Evolutionary conservation across 2,888 invertebrate species (phyloP).

Genomic region (Cistogaster globosa): DNA sequence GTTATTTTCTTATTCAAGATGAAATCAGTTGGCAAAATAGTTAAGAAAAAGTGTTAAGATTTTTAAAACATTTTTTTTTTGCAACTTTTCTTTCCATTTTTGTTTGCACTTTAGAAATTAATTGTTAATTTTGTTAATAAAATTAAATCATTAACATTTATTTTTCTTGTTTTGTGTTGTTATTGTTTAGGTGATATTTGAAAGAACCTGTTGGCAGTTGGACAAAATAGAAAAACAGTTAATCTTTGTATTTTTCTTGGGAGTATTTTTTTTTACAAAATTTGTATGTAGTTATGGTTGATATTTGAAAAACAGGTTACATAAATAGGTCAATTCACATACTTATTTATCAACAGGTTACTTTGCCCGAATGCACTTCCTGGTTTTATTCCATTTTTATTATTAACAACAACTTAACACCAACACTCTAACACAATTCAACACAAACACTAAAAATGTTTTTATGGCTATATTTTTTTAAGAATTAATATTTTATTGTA

Average conservation of each 20-base stretch:
- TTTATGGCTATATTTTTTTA: neutral
- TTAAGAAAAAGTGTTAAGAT: slow-evolving; percentile 53
- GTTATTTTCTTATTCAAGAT: neutral
- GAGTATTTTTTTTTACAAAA: slow-evolving; percentile 67
- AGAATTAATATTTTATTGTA: slow-evolving; percentile 9
- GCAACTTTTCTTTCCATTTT: slow-evolving; percentile 2
- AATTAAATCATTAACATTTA: slow-evolving; percentile 34
- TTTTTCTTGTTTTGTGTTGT: neutral
- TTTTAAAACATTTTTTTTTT: slow-evolving; percentile 34
- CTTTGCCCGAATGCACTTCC: slow-evolving; percentile 62
- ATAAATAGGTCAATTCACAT: slow-evolving; percentile 78
- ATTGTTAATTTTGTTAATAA: slow-evolving; percentile 11
- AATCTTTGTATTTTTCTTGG: slow-evolving; percentile 68
- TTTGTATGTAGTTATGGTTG: slow-evolving; percentile 41
- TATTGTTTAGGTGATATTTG: slow-evolving; percentile 17
- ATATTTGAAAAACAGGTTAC: slow-evolving; percentile 78
- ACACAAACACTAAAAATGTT: slow-evolving; percentile 3
- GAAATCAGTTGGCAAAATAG: slow-evolving; percentile 25
- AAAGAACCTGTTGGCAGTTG: neutral
- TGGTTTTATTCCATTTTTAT: slow-evolving; percentile 44
- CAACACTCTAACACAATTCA: neutral
- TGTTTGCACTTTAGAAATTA: neutral
- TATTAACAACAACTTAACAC: slow-evolving; percentile 1
- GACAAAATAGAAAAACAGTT: slow-evolving; percentile 73
- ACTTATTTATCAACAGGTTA: slow-evolving; percentile 70